Evolutionary conservation across 2,113 vertebrate genomes (phyloP), one percentile per base, ranked within the genome.

Genomic region (Pollimyrus isidori): DNA sequence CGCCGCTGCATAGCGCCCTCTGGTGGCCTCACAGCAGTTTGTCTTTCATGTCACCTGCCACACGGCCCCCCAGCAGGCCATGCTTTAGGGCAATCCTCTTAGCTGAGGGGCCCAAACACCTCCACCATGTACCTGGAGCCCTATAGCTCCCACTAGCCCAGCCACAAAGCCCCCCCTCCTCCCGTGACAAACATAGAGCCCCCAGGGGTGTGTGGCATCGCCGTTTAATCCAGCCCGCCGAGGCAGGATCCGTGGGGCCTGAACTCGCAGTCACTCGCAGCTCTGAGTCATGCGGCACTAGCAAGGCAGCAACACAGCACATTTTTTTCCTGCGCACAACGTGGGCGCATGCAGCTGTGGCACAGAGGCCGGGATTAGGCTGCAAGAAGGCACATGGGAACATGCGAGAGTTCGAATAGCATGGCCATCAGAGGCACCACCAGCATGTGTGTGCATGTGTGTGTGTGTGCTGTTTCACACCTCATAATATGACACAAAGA

Each of bases 71-170:
- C 10, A 48, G 4, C 82, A 35, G 73, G 73, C 10, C 17, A 15
- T 80, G 30, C 35, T 39, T 80, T 19, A 17, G 17, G 6, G 26
- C 4, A 4, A 15, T 39, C 30, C 69, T 39, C 26, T 39, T 76
- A 6, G 26, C 30, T 39, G n/a, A 65, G 7, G n/a, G 9, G 93
- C 85, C 88, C 91, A 89, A 88, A 87, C 91, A 85, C 90, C 91
- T 91, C 30, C 15, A 23, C 50, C 39, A 23, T n/a, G 35, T 42
- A 23, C 65, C 39, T 42, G 21, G 5, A 46, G 19, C 45, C 42
- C 82, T 46, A 7, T 42, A 48, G 82, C 82, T 73, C 42, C 23
- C 39, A 21, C 10, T 19, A 50, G 42, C 83, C 83, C 69, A 76
- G n/a, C 56, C 69, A 39, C 69, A 76, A 76, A 76, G 69, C 30